Evolutionary conservation across 2,113 vertebrate genomes (phyloP).

Genomic region (Malurus elegans): DNA sequence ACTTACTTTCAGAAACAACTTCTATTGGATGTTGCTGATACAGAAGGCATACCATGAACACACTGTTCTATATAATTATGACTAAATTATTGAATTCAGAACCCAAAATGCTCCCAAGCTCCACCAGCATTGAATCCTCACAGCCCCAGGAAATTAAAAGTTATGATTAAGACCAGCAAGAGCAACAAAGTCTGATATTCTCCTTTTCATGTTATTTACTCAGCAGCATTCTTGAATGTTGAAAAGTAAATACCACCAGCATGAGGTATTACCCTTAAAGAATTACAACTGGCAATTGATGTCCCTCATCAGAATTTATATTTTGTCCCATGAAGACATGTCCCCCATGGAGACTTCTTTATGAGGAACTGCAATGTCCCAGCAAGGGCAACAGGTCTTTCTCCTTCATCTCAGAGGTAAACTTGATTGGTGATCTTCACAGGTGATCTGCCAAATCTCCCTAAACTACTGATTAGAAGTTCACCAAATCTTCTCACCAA

Average conservation of each 20-base stretch:
- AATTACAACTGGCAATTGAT: not conserved
- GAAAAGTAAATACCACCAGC: not conserved
- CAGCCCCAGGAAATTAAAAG: not conserved
- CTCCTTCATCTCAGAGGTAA: not conserved
- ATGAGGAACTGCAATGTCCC: not conserved
- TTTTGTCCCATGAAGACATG: not conserved
- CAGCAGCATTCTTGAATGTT: not conserved
- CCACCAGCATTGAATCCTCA: not conserved
- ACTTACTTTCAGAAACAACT: not conserved
- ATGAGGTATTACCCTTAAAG: not conserved
- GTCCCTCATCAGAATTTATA: not conserved
- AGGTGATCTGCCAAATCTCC: not conserved
- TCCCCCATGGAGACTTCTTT: not conserved
- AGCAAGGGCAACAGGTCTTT: not conserved
- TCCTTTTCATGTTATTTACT: not conserved
- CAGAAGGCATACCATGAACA: not conserved
- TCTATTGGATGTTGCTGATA: not conserved
- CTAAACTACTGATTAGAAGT: not conserved
- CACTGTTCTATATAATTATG: not conserved
- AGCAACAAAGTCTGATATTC: not conserved
- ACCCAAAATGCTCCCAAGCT: not conserved
- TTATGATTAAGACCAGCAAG: not conserved
- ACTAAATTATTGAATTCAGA: not conserved
- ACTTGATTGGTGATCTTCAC: not conserved
- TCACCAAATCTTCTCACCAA: not conserved